Evolutionary conservation across 37 sponge, comb jelly and placozoan genomes (phyloP).

Genomic region (Halichondria panicea): DNA sequence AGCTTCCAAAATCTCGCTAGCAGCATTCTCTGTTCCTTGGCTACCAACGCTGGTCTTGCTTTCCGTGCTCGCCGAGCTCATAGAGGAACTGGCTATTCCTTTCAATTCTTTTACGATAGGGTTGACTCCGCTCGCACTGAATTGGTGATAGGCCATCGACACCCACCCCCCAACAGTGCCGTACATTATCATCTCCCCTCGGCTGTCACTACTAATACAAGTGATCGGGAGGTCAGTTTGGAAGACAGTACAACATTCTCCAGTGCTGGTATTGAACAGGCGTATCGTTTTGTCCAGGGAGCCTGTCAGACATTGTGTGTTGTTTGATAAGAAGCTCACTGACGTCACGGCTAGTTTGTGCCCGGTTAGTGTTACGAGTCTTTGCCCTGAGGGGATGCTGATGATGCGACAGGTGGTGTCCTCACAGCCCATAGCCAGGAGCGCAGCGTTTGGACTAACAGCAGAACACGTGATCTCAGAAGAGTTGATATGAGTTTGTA

Average conservation of each 20-base stretch:
- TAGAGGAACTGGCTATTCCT: no score
- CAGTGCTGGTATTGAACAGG: constrained; percentile 16
- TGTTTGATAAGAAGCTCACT: constrained; percentile 11
- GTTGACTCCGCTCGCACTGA: no score
- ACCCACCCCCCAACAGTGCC: constrained; percentile 56
- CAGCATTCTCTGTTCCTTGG: no score
- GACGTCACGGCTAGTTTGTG: constrained; percentile 51
- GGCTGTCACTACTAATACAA: constrained; percentile 1
- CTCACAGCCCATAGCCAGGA: constrained; percentile 33
- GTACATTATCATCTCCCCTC: constrained; percentile 15
- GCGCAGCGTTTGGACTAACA: constrained; percentile 7
- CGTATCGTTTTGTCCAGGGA: constrained; percentile 21
- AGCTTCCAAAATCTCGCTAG: no score
- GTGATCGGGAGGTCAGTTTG: constrained; percentile 29
- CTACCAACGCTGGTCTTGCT: no score
- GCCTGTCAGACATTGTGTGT: constrained; percentile 23
- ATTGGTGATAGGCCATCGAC: constrained; percentile 21
- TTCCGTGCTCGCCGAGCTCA: no score
- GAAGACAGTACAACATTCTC: constrained; percentile 19
- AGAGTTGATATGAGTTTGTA: neutral
- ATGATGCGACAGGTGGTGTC: constrained; percentile 1
- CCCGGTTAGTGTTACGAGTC: constrained; percentile 21
- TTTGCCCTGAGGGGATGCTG: constrained; percentile 11
- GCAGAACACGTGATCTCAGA: constrained; percentile 8
- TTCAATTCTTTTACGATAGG: no score